Evolutionary conservation across 2,113 vertebrate species (phyloP).

Genomic region (Agapornis roseicollis): DNA sequence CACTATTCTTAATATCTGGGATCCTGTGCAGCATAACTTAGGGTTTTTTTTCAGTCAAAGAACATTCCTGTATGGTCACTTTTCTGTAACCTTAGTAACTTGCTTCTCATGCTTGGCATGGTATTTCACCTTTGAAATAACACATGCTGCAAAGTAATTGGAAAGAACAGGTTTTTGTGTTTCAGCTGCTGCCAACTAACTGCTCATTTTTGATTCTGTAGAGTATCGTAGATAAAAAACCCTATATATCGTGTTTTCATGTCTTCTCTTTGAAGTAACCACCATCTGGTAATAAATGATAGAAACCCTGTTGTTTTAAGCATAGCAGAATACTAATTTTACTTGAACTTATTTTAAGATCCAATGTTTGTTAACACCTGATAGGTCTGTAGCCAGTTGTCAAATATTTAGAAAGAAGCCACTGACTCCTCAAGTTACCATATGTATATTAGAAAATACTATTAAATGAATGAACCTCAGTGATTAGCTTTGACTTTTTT

Average conservation of each 20-base stretch:
- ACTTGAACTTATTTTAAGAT: neutral
- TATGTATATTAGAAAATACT: neutral
- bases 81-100: neutral
- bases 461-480: neutral
- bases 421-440: neutral
- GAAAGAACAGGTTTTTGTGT: neutral
- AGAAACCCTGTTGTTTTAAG: neutral
- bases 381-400: neutral
- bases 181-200: conserved; percentile 7
- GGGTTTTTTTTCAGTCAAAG: neutral
- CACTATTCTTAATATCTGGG: neutral
- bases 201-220: conserved; percentile 4
- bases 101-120: neutral
- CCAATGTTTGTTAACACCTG: neutral
- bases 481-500: neutral
- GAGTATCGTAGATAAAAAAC: neutral
- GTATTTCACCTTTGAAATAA: conserved; percentile 24
- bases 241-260: neutral
- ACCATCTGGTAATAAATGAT: neutral
- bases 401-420: neutral
- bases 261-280: neutral
- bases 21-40: neutral
- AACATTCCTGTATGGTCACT: neutral
- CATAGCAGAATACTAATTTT: neutral
- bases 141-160: neutral